Evolutionary conservation across 1,140 invertebrate genomes (phyloP), one percentile per base, ranked within the genome.

Genomic region (Idris sp.): DNA sequence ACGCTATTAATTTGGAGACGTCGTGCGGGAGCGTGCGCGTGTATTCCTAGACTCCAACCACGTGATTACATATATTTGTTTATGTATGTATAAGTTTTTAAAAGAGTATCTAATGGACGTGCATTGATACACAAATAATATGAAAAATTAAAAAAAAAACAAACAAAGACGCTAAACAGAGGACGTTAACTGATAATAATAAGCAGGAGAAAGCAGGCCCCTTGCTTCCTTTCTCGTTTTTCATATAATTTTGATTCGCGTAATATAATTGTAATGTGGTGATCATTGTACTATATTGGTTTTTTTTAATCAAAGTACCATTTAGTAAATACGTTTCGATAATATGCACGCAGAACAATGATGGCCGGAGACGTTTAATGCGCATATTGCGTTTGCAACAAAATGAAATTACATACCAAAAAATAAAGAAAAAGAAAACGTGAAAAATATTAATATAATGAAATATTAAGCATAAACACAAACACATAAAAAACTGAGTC

Each of bases 11-110:
- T 2, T 2, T 13, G 26, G 59, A 9, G 53, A 61, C 5, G 40
- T 9, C 31, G 41, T 6, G 18, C 3, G 14, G 53, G 13, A 48
- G 40, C 65, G 36, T n/a, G 71, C 56, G 56, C 14, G 44, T 19
- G 11, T 25, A 10, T 36, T 33, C 38, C 41, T 30, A 15, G 62
- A 53, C 25, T 31, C 49, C 49, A 13, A 56, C 10, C 22, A 64
- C 46, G 73, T 71, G 54, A 59, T 53, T 65, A 64, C 54, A 56
- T 71, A 67, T 61, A 62, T 76, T 69, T 64, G 65, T 75, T 75
- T 69, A 75, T 59, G 64, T 75, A 75, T 69, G 64, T 51, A 69
- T 74, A 74, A 68, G 62, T 74, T 68, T 68, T 74, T 71, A 64
- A n/a, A 30, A 43, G 51, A 73, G 19, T 71, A 54, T 40, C 26